phyloP scores from a whole-genome alignment of 53 echinoderm and acorn worm species.

The Actinopyga echinites region DNA sequence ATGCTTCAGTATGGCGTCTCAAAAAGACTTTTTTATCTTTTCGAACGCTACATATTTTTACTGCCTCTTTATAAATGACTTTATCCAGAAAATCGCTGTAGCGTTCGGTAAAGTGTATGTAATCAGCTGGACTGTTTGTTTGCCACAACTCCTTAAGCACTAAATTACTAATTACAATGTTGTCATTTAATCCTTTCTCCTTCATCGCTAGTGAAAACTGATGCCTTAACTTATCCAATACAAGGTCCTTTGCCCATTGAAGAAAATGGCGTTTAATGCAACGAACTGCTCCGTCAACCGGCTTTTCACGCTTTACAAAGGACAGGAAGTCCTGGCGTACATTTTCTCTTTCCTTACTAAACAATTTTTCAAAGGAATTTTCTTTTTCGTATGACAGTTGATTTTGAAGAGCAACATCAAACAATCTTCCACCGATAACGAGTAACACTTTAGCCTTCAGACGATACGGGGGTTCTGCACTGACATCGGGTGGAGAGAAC shows the following conservation, averaged over 20 bases:
- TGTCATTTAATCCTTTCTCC: background rate
- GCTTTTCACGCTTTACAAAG: background rate
- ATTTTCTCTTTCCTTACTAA: background rate
- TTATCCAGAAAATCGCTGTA: background rate
- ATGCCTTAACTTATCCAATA: background rate
- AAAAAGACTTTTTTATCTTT: no score
- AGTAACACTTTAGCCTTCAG: background rate
- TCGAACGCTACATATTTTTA: background rate
- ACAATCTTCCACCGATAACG: background rate
- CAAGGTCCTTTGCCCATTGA: background rate
- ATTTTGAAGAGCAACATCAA: background rate
- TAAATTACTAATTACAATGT: background rate
- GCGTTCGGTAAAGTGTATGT: background rate
- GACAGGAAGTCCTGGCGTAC: background rate
- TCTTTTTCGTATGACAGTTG: background rate
- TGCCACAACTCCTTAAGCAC: background rate
- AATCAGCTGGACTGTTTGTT: background rate
- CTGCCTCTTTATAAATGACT: background rate
- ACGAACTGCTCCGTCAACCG: background rate
- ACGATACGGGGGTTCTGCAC: background rate
- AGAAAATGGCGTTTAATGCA: background rate
- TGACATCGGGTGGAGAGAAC: background rate
- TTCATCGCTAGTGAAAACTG: background rate
- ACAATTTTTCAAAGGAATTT: background rate
- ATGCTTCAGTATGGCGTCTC: no score